Evolutionary conservation across 1,140 invertebrate species (phyloP), one percentile per base, ranked within the genome.

Genomic region (Drosophila ercepeae): DNA sequence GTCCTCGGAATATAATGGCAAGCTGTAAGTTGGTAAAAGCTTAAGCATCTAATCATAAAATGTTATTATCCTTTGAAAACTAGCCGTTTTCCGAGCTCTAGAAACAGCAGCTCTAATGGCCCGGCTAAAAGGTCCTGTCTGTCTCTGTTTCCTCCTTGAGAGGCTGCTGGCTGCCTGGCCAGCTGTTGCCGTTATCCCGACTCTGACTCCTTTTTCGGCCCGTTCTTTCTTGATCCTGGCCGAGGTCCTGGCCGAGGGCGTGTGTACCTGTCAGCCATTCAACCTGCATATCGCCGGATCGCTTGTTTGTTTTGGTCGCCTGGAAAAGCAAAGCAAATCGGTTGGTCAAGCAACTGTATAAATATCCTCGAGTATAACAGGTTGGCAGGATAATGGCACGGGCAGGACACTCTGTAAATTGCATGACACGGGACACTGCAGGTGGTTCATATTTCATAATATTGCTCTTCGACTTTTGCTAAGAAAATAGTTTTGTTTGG

Each of bases 321-420:
- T 46, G 27, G 18, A 51, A 69, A 75, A 84, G 79, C 81, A 79
- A 64, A 84, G 61, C 81, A 79, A 84, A 84, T 84, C 81, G 50
- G 16, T 73, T 73, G 69, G 68, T 73, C 70, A 64, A 64, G 70
- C 70, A 73, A 73, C 45, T 58, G 64, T 46, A 13, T 70, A 58
- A 70, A 69, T 69, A 32, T 32, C 29, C 29, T 32, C 9, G 29
- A 11, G 9, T 32, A 68, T 25, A 27, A 5, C 18, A 8, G 11
- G 18, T 25, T n/a, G n/a, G 2, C 36, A 16, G 25, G 52, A 18
- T 29, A 9, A 25, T 41, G 52, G 59, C 55, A 64, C 60, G 60
- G 27, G 55, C 55, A 48, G 39, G 39, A 42, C 39, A 11, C 1
- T 42, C 14, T 5, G 16, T 29, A 25, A 18, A 13, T 58, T 18